Conservation (phyloP, 2,888 invertebrate species). For the Blomia tropicalis region DNA sequence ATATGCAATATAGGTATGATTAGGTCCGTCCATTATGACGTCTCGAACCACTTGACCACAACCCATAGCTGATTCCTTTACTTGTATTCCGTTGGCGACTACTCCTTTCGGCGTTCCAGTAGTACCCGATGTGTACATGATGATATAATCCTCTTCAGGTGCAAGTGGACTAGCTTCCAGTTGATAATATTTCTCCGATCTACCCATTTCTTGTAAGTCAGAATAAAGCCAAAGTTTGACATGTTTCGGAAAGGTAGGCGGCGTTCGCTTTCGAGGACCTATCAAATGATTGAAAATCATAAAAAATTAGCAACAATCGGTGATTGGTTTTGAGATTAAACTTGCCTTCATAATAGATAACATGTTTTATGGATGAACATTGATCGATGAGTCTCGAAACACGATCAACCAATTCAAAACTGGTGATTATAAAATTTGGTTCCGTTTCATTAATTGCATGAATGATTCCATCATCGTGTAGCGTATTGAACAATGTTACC, state of each 20-base stretch:
- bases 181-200: not conserved
- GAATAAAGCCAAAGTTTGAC: not conserved
- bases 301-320: no score
- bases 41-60: slow-evolving; percentile 6
- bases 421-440: slow-evolving; percentile 35
- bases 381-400: slow-evolving; percentile 33
- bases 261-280: slow-evolving; percentile 2
- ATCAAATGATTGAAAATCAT: not conserved
- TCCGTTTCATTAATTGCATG: slow-evolving; percentile 86
- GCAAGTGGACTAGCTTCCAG: not conserved
- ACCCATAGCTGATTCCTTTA: slow-evolving; percentile 24
- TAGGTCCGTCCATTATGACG: not conserved
- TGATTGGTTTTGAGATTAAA: no score
- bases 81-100: slow-evolving; percentile 28
- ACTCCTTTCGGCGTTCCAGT: slow-evolving; percentile 38
- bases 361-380: slow-evolving; percentile 54
- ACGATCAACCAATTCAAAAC: slow-evolving; percentile 5
- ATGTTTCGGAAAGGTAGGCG: not conserved
- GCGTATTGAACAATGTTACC: slow-evolving; percentile 89
- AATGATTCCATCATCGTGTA: slow-evolving; percentile 87
- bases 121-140: slow-evolving; percentile 80
- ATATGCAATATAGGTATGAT: slow-evolving; percentile 60
- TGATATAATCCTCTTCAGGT: slow-evolving; percentile 67
- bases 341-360: slow-evolving; percentile 35
- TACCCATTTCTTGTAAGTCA: not conserved